These are phyloP conservation scores for Cladopsammia gracilis DNA, from an alignment of 64 coral and sea anemone species.

Conservation along the genomic window DNA sequence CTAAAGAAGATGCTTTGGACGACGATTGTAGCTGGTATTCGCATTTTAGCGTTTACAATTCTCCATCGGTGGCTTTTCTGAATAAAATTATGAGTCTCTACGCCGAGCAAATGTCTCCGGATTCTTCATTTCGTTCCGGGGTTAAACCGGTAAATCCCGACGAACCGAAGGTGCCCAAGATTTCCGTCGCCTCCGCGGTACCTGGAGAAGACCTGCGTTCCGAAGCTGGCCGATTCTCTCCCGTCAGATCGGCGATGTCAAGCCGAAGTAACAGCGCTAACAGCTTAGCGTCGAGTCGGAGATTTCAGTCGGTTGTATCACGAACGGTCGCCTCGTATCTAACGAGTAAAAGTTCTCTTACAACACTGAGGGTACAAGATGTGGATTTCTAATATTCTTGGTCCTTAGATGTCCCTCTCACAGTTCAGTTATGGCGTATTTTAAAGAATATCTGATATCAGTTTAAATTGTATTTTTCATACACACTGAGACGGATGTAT, in stretches of 20 bases:
- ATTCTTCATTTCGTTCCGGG: conserved; percentile 63
- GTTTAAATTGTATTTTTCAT: too few species aligned
- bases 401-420: not conserved
- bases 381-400: not conserved
- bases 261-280: conserved; percentile 13
- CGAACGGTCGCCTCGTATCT: conserved; percentile 39
- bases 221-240: conserved; percentile 50
- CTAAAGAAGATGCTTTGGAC: not conserved
- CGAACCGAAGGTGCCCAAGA: conserved; percentile 36
- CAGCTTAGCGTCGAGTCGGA: not conserved
- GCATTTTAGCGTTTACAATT: conserved; percentile 64
- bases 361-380: conserved; percentile 24
- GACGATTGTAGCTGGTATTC: conserved; percentile 68
- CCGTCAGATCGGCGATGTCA: conserved; percentile 18
- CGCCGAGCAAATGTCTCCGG: conserved; percentile 67
- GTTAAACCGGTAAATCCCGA: conserved; percentile 26
- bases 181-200: not conserved
- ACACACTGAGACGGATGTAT: too few species aligned
- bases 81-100: conserved; percentile 66
- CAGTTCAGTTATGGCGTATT: too few species aligned
- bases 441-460: too few species aligned
- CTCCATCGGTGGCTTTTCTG: conserved; percentile 56
- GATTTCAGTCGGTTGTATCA: conserved; percentile 1
- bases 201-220: conserved; percentile 21
- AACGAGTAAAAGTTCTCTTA: conserved; percentile 26